Conservation (phyloP, 2,113 vertebrate genomes). For the Leuciscus idus region DNA sequence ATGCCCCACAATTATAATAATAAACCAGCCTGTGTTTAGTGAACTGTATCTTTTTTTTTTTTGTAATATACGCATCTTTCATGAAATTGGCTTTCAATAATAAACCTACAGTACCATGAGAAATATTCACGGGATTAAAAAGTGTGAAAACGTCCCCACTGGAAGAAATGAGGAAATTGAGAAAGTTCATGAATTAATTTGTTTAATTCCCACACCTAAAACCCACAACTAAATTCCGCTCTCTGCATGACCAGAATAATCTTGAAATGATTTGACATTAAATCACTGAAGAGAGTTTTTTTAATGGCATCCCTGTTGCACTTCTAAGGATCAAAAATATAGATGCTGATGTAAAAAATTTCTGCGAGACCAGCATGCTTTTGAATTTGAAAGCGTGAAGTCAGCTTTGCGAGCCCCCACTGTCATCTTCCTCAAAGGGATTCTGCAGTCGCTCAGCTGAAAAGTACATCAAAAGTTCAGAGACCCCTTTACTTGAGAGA, state of each 20-base stretch:
- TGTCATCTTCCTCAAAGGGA: constrained; percentile 37
- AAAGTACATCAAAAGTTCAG: constrained; percentile 39
- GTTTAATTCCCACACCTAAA: constrained; percentile 21
- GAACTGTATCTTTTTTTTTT: not conserved
- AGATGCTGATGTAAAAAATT: constrained; percentile 35
- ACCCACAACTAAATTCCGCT: constrained; percentile 1
- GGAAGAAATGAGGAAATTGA: not conserved
- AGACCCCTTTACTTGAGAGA: constrained; percentile 4
- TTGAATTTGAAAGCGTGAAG: constrained; percentile 30
- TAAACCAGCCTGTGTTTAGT: not conserved
- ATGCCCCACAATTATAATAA: not conserved
- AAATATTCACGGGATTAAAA: constrained; percentile 20
- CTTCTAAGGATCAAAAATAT: constrained; percentile 18
- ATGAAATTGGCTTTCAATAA: not conserved
- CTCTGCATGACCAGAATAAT: constrained; percentile 6
- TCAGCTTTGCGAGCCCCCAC: constrained; percentile 25
- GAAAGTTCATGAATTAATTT: constrained; percentile 22
- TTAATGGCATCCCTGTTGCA: constrained; percentile 38
- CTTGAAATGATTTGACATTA: constrained; percentile 18
- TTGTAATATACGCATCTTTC: not conserved
- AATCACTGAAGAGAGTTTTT: constrained; percentile 3
- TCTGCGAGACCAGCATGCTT: constrained; percentile 32
- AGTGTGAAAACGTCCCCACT: not conserved
- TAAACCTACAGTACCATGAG: constrained; percentile 15
- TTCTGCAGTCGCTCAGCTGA: constrained; percentile 39